These are phyloP conservation scores for Nasonia vitripennis DNA, from an alignment of 1,140 invertebrate species.

Conservation along the genomic window DNA sequence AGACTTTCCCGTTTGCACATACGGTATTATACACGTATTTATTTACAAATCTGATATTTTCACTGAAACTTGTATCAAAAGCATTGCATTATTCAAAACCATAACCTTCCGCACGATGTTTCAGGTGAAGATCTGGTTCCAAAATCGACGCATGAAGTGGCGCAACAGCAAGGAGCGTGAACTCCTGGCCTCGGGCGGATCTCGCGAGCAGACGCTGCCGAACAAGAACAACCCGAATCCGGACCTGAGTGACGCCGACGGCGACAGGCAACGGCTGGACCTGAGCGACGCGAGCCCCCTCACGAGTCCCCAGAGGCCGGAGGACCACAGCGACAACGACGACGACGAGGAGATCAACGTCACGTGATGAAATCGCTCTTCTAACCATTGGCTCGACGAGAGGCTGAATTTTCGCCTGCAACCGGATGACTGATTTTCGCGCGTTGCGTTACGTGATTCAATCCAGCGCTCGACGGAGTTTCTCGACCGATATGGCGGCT, in stretches of 20 bases:
- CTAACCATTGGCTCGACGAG: slow-evolving; percentile 15
- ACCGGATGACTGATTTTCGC: neutral
- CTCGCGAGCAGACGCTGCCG: slow-evolving; percentile 94
- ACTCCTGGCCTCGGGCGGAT: slow-evolving; percentile 92
- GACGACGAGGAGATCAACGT: slow-evolving; percentile 89
- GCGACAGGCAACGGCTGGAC: slow-evolving; percentile 82
- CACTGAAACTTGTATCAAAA: too few species aligned
- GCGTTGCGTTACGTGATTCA: too few species aligned
- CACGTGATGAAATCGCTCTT: slow-evolving; percentile 79
- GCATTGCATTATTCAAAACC: too few species aligned
- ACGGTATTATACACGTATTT: too few species aligned
- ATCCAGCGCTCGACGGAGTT: too few species aligned
- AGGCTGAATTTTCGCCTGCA: neutral
- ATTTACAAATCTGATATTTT: too few species aligned
- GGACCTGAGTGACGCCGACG: slow-evolving; percentile 93
- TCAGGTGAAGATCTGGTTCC: slow-evolving; percentile 97
- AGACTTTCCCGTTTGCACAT: too few species aligned
- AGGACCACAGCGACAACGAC: slow-evolving; percentile 82
- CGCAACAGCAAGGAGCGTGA: slow-evolving; percentile 97
- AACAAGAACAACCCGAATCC: slow-evolving; percentile 98
- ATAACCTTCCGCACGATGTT: slow-evolving; percentile 57
- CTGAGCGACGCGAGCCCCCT: slow-evolving; percentile 74
- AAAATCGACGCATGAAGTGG: slow-evolving; percentile 97
- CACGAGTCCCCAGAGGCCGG: slow-evolving; percentile 73
- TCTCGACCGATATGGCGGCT: too few species aligned